phyloP scores from a whole-genome alignment of 2,888 invertebrate species.

The Melanostoma mellinum region DNA sequence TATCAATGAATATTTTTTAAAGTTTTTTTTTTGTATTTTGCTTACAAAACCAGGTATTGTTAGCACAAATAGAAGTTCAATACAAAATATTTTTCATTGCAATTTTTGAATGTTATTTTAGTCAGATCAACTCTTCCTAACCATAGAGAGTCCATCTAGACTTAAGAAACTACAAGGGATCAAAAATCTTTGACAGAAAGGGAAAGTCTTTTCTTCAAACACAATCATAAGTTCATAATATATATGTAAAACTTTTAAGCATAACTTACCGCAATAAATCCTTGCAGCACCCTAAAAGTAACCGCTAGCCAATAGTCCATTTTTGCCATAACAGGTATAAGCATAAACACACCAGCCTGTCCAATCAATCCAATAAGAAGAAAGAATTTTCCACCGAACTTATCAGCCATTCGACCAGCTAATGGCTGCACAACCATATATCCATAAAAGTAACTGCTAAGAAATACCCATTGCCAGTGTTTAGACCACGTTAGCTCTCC shows the following conservation, averaged over 20 bases:
- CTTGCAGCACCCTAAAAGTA: constrained; percentile 81
- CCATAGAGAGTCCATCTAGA: too few species aligned
- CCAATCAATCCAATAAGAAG: constrained; percentile 79
- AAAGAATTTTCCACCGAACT: constrained; percentile 81
- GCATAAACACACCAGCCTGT: constrained; percentile 81
- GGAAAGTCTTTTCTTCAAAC: too few species aligned
- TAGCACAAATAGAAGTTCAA: too few species aligned
- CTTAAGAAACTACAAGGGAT: too few species aligned
- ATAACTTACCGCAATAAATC: constrained; percentile 82
- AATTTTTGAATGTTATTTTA: too few species aligned
- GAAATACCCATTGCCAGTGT: constrained; percentile 82
- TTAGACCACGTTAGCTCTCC: constrained; percentile 84
- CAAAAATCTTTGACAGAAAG: too few species aligned
- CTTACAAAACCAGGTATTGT: too few species aligned
- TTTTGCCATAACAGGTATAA: constrained; percentile 82
- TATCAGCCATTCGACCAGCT: constrained; percentile 81
- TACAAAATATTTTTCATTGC: too few species aligned
- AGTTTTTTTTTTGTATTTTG: too few species aligned
- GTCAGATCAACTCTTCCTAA: too few species aligned
- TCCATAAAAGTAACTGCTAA: constrained; percentile 84
- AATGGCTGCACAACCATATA: constrained; percentile 80
- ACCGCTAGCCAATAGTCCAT: constrained; percentile 80
- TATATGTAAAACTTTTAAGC: background rate
- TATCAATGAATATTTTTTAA: too few species aligned
- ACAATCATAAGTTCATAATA: too few species aligned